Conservation (phyloP, 92 coral and sea anemone genomes). For the Umimayanthus kanabou region DNA sequence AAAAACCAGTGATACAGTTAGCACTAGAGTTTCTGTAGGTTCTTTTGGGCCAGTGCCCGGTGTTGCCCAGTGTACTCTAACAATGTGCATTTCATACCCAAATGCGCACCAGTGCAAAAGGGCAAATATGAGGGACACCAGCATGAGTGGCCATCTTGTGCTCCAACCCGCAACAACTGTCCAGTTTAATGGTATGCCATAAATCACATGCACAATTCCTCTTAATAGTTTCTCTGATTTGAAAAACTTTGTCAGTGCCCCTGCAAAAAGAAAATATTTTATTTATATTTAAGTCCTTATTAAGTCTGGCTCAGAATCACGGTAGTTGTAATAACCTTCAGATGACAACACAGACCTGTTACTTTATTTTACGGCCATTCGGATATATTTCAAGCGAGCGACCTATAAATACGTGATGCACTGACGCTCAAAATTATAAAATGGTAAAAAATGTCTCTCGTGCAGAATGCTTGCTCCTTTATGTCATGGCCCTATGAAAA, state of each 20-base stretch:
- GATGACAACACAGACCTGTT: too few relatives aligned
- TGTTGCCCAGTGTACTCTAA: conserved; percentile 43
- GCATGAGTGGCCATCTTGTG: conserved; percentile 10
- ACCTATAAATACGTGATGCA: too few relatives aligned
- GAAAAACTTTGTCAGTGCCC: conserved; percentile 32
- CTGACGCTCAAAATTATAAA: too few relatives aligned
- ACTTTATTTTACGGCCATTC: too few relatives aligned
- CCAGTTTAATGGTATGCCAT: conserved; percentile 60
- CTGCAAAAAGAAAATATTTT: not conserved
- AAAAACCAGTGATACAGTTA: conserved; percentile 44
- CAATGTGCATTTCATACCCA: conserved; percentile 52
- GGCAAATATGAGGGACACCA: conserved; percentile 33
- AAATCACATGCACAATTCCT: conserved; percentile 45
- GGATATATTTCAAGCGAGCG: too few relatives aligned
- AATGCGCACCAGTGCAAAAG: conserved; percentile 59
- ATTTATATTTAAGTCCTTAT: not conserved
- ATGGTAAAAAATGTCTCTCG: too few relatives aligned
- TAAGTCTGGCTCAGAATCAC: not conserved
- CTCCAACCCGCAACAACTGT: conserved; percentile 17
- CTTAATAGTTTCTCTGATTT: conserved; percentile 50
- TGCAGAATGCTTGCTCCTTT: too few relatives aligned
- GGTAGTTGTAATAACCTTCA: too few relatives aligned
- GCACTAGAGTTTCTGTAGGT: conserved; percentile 57
- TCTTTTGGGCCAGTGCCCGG: conserved; percentile 28
- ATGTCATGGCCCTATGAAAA: too few relatives aligned